These are phyloP conservation scores for Suricata suricatta DNA, from an alignment of 2,113 vertebrate genomes.

Conservation along the genomic window DNA sequence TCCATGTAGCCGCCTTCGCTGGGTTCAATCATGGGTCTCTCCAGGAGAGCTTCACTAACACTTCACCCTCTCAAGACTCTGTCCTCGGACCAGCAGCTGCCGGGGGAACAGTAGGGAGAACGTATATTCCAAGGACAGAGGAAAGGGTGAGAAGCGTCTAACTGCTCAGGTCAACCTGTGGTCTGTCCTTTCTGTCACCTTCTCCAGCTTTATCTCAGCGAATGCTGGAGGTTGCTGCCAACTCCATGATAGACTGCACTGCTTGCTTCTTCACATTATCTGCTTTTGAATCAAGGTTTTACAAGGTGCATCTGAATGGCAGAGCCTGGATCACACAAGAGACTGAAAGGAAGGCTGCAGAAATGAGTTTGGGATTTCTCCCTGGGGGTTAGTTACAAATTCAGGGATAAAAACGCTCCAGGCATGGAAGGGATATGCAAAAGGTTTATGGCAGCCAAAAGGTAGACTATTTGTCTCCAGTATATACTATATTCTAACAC, in stretches of 20 bases:
- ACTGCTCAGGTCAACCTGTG: neutral
- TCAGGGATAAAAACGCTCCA: neutral
- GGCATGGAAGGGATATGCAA: neutral
- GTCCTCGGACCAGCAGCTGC: neutral
- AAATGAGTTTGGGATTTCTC: neutral
- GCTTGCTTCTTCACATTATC: neutral
- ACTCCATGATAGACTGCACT: neutral
- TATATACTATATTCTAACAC: neutral
- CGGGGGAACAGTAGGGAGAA: neutral
- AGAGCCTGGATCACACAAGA: neutral
- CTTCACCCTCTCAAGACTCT: neutral
- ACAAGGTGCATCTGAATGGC: neutral
- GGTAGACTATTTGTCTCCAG: neutral
- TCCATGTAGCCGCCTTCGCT: neutral
- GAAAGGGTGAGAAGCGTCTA: neutral
- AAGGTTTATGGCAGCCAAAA: neutral
- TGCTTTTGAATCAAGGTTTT: neutral
- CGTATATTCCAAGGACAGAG: neutral
- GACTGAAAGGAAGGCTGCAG: neutral
- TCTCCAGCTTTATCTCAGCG: neutral
- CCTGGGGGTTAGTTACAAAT: neutral
- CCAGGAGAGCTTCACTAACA: neutral
- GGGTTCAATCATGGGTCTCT: neutral
- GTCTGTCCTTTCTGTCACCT: neutral
- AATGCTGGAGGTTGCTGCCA: neutral